Evolutionary conservation across 2,888 invertebrate genomes (phyloP), one percentile per base, ranked within the genome.

Genomic region (Hirtodrosophila histrioides): DNA sequence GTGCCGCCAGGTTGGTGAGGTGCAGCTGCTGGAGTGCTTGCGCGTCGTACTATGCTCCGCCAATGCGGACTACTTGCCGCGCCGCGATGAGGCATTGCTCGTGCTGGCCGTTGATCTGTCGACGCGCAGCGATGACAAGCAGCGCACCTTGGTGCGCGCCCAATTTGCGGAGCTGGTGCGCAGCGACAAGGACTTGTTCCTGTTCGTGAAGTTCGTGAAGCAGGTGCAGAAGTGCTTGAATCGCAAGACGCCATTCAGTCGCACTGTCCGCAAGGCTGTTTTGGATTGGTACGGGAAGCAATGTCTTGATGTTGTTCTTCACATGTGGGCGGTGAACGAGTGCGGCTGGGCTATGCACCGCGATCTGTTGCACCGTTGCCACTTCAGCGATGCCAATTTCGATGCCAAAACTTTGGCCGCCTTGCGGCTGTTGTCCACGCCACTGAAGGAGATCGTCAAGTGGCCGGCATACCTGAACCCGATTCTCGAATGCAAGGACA

Each of bases 61-160:
- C 10, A 77, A 67, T 11, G 46, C 48, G 3, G 50, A 50, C 3
- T 63, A 54, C 41, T 57, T 89, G 36, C 85, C 89, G 12, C 88
- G 91, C 1, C 78, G 58, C 24, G 91, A 91, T 77, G 91, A 91
- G 78, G 56, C 82, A 1, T 60, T 89, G 8, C 86, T 91, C 35
- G 72, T 84, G 3, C 86, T 89, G 54, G 91, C 91, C 9, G 69
- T 79, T 4, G 91, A 87, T 40, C 69, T 91, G 10, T 54, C 58
- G 3, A 64, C 75, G 7, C 61, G 69, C 1, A 48, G 45, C 0
- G 76, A 88, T 10, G 69, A 73, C 0, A 63, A 74, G 33, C 69
- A 69, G 29, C 89, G 88, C n/a, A 82, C 67, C 0, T n/a, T 64
- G 2, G 68, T 89, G 35, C 86, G 89, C 0, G 55, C 51, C 2